Evolutionary conservation across 2,888 invertebrate species (phyloP).

Genomic region (Coleophora flavipennella): DNA sequence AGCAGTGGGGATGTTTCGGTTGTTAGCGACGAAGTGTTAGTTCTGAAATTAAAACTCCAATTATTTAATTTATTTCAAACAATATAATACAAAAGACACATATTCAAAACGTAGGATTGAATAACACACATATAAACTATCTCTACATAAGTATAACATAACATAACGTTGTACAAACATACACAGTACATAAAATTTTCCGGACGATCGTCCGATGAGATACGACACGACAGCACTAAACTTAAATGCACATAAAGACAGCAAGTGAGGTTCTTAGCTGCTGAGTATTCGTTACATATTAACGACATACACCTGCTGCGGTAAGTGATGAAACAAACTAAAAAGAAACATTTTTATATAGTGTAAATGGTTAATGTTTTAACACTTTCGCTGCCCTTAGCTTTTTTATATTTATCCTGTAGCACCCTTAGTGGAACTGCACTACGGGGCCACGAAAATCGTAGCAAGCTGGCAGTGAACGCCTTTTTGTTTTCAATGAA

Average conservation of each 20-base stretch:
- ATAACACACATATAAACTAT: conserved; percentile 4
- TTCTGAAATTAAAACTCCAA: too few relatives aligned
- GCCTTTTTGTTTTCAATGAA: too few relatives aligned
- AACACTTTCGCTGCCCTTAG: neutral
- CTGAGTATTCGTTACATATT: conserved; percentile 25
- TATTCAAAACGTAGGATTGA: neutral
- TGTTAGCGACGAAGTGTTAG: too few relatives aligned
- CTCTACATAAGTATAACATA: conserved; percentile 1
- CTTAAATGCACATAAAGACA: conserved; percentile 41
- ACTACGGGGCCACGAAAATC: too few relatives aligned
- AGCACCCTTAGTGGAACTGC: too few relatives aligned
- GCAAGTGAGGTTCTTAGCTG: conserved; percentile 17
- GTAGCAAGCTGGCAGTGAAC: too few relatives aligned
- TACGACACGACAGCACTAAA: conserved; percentile 29
- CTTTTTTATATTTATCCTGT: too few relatives aligned
- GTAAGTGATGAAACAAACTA: conserved; percentile 4
- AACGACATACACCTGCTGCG: conserved; percentile 17
- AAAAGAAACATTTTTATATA: conserved; percentile 1
- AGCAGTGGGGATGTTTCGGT: too few relatives aligned
- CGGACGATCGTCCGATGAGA: conserved; percentile 10
- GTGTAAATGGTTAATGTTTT: conserved; percentile 1
- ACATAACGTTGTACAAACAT: neutral
- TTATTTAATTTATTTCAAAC: conserved; percentile 3
- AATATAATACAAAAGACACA: conserved; percentile 8
- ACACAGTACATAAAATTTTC: too few relatives aligned